Evolutionary conservation across 2,113 vertebrate genomes (phyloP).

Genomic region (Hemichromis elongatus): DNA sequence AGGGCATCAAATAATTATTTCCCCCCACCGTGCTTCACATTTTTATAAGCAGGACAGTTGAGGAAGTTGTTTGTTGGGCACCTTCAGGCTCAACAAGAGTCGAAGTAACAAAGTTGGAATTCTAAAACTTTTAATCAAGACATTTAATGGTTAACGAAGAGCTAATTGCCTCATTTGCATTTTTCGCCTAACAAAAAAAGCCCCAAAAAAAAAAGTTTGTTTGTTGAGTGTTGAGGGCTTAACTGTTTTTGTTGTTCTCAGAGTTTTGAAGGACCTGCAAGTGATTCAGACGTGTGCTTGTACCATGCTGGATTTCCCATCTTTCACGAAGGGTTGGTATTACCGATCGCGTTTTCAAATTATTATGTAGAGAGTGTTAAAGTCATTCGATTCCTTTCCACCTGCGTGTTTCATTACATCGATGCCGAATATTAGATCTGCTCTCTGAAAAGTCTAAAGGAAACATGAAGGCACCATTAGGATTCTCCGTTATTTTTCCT

Average conservation of each 20-base stretch:
- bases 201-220: not conserved
- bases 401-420: not conserved
- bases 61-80: not conserved
- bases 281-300: constrained; percentile 80
- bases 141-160: not conserved
- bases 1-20: not conserved
- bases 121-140: not conserved
- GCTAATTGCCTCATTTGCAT: not conserved
- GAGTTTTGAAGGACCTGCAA: constrained; percentile 81
- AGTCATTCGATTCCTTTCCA: not conserved
- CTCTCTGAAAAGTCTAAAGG: not conserved
- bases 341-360: not conserved
- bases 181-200: not conserved
- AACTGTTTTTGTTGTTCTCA: constrained; percentile 38
- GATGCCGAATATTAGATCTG: not conserved
- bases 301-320: constrained; percentile 91
- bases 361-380: not conserved
- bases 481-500: not conserved
- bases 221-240: not conserved
- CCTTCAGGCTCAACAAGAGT: not conserved
- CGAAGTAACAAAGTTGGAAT: not conserved
- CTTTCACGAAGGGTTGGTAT: constrained; percentile 94
- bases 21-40: not conserved
- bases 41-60: not conserved
- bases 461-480: not conserved